Base-by-base conservation (phyloP, 2,797 vertebrate species). In the Mus minutoides region DNA sequence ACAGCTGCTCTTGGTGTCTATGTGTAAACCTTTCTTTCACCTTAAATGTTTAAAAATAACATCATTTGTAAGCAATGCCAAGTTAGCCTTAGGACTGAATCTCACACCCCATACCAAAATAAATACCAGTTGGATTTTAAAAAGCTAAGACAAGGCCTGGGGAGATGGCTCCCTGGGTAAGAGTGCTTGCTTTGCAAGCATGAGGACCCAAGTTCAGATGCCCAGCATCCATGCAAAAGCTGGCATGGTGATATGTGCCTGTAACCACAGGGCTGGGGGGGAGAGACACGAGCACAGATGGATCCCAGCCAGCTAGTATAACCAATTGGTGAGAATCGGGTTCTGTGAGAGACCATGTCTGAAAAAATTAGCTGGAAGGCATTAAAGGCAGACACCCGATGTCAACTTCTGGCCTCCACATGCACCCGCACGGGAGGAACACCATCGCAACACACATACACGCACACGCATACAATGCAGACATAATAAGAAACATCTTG, bases 61-160 rank as follows among this genome's bases (percentile, higher is more conserved):
- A 76, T 43, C 26, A 56, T 46, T 71, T 76, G 37, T 75, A 86
- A 96, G 40, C 78, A 92, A 86, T 67, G 19, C 71, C 88, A 88
- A 67, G 62, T 43, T 94, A 69, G 67, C 76, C 87, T 86, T 91
- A 79, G 69, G 69, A 75, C 12, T 19, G 26, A 26, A 71, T 89
- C 62, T 95, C 69, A 90, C 17, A 79, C 49, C 37, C 26, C 93
- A 69, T 43, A 86, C 52, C 54, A 46, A 95, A 92, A 85, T 54
- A 94, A 94, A 90, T 88, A 54, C 64, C 85, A 88, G 46, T 56
- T 71, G 62, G 77, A 54, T 94, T 60, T 24, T 52, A 73, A 73
- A 54, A 37, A 73, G 16, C 19, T 12, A 69, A 85, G 43, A n/a
- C 62, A 52, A 34, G 7, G 43, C 11, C 62, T n/a, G 31, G 11